Evolutionary conservation across 1,140 invertebrate species (phyloP), one percentile per base, ranked within the genome.

Genomic region (Bombus ignitus): DNA sequence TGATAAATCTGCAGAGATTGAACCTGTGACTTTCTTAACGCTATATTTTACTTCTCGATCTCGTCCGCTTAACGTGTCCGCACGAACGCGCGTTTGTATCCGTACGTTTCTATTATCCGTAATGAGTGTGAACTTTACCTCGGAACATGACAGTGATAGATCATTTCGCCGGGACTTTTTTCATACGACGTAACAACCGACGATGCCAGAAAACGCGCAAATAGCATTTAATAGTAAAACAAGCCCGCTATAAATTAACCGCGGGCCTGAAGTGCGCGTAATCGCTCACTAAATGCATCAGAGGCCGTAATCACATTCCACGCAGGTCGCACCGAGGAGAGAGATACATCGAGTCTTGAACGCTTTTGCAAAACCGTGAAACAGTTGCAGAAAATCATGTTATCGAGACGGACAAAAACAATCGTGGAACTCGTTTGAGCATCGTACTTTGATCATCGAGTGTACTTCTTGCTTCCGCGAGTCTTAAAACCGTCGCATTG

Each of bases 61-160:
- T 28, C 42, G 78, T 53, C 22, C 59, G 53, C 18, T 78, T 42
- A 66, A 79, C 42, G 39, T 42, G 62, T 79, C 42, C 39, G 22
- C n/a, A 32, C 42, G 37, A 68, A 18, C 62, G n/a, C 62, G 39
- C 9, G n/a, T 65, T 59, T 44, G 35, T 62, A 35, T 42, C 79
- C 32, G 47, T 81, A 72, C 79, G 79, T 59, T 81, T 71, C 39
- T 74, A 82, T 71, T 82, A 74, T 82, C 57, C 70, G 80, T 82
- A 74, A 82, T 65, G 70, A 74, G 80, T 42, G 68, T 82, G 80
- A 82, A 74, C 80, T 82, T 82, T 82, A 82, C 80, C 42, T 82
- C 28, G 53, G 57, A 28, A 74, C 80, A 62, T 65, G 80, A 74
- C 80, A 74, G 71, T 82, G 71, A 82, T 82, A 62, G 80, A 82